Evolutionary conservation across 2,888 invertebrate genomes (phyloP).

Genomic region (Gonocerus acuteangulatus): DNA sequence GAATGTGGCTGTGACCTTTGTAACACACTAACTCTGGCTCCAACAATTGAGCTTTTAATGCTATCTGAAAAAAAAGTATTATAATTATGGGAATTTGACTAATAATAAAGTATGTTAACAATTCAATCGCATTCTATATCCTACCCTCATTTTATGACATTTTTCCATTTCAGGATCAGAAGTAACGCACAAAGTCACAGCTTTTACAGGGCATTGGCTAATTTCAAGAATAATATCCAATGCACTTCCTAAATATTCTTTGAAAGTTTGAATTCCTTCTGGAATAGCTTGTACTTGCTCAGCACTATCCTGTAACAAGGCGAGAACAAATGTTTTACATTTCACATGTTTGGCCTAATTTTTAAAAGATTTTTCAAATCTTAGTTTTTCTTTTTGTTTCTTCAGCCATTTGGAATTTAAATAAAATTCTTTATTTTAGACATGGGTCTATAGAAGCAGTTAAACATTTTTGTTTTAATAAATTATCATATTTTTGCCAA

Average conservation of each 20-base stretch:
- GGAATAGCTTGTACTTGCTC: constrained; percentile 56
- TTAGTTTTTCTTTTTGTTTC: too few species aligned
- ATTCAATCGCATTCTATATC: neutral
- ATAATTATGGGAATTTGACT: constrained; percentile 15
- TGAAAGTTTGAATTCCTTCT: constrained; percentile 69
- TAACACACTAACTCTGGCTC: constrained; percentile 75
- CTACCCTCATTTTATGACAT: constrained; percentile 50
- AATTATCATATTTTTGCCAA: too few species aligned
- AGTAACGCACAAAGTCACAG: constrained; percentile 84
- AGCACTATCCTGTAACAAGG: constrained; percentile 59
- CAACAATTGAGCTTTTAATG: constrained; percentile 74
- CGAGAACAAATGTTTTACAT: too few species aligned
- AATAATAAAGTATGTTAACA: too few species aligned
- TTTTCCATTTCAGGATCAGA: constrained; percentile 85
- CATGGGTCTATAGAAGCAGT: too few species aligned
- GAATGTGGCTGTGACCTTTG: constrained; percentile 73
- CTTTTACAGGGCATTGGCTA: constrained; percentile 71
- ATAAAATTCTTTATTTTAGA: too few species aligned
- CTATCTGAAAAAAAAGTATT: constrained; percentile 59
- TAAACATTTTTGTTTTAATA: too few species aligned
- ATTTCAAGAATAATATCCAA: constrained; percentile 65
- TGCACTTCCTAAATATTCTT: constrained; percentile 60
- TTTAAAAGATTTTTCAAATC: too few species aligned
- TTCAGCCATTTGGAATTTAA: too few species aligned
- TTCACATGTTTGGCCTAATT: too few species aligned